phyloP scores from a whole-genome alignment of 1,140 invertebrate genomes.

The Acromyrmex echinatior region DNA sequence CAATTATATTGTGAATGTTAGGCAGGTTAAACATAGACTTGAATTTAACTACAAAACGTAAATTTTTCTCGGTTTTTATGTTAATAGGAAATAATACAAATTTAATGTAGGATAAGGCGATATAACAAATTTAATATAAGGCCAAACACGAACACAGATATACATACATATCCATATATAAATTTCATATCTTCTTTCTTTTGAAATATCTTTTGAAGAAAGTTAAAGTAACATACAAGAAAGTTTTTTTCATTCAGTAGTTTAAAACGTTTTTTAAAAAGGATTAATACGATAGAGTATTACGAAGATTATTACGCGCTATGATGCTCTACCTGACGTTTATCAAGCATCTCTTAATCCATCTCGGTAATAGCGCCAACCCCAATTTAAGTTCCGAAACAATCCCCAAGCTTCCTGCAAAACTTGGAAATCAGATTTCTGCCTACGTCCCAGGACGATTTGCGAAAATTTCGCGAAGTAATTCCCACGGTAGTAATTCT shows the following conservation, averaged over 20 bases:
- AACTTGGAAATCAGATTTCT: conserved; percentile 61
- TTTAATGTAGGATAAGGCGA: no score
- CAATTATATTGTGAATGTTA: not conserved
- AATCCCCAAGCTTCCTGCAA: conserved; percentile 47
- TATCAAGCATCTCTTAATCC: conserved; percentile 54
- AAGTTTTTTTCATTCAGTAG: not conserved
- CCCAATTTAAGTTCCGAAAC: conserved; percentile 53
- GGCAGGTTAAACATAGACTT: not conserved
- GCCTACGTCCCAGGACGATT: conserved; percentile 51
- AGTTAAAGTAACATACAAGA: not conserved
- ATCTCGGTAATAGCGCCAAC: conserved; percentile 37
- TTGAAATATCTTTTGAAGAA: no score
- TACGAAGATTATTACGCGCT: conserved; percentile 5
- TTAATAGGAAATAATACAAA: no score
- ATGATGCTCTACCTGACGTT: conserved; percentile 31
- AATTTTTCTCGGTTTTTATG: no score
- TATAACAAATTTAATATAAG: not conserved
- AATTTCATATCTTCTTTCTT: not conserved
- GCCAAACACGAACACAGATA: no score
- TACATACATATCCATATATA: not conserved
- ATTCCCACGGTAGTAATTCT: conserved; percentile 44
- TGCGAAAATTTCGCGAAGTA: conserved; percentile 54
- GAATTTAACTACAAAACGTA: not conserved
- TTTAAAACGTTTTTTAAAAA: not conserved
- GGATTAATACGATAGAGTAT: conserved; percentile 9